Evolutionary conservation across 2,888 invertebrate species (phyloP), one percentile per base, ranked within the genome.

Genomic region (Acrobasis repandana): DNA sequence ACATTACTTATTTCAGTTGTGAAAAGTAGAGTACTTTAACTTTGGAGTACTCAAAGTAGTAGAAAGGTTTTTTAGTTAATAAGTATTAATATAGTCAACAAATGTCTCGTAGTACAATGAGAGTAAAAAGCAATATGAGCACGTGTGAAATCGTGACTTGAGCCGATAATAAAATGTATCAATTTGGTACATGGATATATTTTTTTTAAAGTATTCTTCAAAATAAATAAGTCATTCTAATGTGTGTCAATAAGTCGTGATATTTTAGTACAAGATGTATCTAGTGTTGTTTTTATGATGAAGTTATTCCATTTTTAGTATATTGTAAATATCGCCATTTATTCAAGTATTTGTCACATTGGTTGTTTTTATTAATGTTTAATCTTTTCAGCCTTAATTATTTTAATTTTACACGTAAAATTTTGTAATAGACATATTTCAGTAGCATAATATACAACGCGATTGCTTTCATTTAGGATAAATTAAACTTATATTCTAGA

Each of bases 251-350:
- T 36, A 18, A 16, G 38, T 54, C 14, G 54, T 54, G 54, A 54
- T 54, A 54, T 54, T 54, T 54, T 54, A 54, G 54, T 54, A 54
- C 54, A 54, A 54, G 15, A 34, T 36, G 9, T n/a, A n/a, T n/a
- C n/a, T n/a, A 11, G n/a, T 34, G 15, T 15, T 51, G 28, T 51
- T 5, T 33, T 43, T 14, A 43, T 43, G 14, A 14, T n/a, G n/a
- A 15, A 51, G 51, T 51, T n/a, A 34, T 51, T 51, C 8, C 33
- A 33, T 34, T 15, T 16, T 33, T 14, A 51, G 3, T 34, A 15
- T 15, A 15, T n/a, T n/a, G n/a, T 43, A n/a, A 14, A 14, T 43
- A 43, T 43, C n/a, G 43, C 43, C 43, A 43, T 43, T 43, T 20
- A 11, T 10, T 20, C 5, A 33, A 50, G n/a, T 28, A 33, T 50